phyloP scores from a whole-genome alignment of 2,888 invertebrate genomes.

The Chaetoderma sp. region DNA sequence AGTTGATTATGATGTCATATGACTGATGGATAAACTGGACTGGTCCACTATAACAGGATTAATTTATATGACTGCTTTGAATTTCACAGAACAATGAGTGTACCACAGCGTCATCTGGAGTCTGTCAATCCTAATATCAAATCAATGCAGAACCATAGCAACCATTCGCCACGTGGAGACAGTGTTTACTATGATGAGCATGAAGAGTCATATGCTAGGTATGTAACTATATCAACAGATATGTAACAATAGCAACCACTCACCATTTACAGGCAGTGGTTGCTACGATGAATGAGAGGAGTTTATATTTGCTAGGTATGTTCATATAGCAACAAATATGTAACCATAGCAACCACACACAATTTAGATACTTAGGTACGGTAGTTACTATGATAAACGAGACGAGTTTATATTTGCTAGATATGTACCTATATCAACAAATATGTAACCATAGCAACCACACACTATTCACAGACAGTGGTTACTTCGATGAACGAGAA shows the following conservation, averaged over 20 bases:
- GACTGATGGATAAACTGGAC: too few species aligned
- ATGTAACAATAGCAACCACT: neutral
- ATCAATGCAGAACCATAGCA: conserved; percentile 54
- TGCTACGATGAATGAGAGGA: neutral
- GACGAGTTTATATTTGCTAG: too few species aligned
- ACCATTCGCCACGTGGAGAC: conserved; percentile 56
- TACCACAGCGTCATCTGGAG: conserved; percentile 58
- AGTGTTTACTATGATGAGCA: conserved; percentile 58
- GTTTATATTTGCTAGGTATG: neutral
- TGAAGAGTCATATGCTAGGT: conserved; percentile 62
- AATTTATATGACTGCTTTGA: neutral
- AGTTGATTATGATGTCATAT: too few species aligned
- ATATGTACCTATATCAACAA: too few species aligned
- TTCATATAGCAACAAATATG: too few species aligned
- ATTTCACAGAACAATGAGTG: conserved; percentile 46
- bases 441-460: conserved; percentile 48
- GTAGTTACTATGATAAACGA: too few species aligned
- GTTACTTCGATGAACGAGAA: conserved; percentile 60
- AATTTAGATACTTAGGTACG: too few species aligned
- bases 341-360: too few species aligned
- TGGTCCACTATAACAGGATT: too few species aligned
- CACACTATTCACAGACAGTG: conserved; percentile 52
- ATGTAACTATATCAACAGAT: neutral
- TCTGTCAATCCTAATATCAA: conserved; percentile 46
- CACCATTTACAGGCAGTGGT: neutral